Percentiles rank a stretch among this genome's conserved stretches.
Conservation (phyloP, 2,797 vertebrate species). For the Cyclura pinguis region DNA sequence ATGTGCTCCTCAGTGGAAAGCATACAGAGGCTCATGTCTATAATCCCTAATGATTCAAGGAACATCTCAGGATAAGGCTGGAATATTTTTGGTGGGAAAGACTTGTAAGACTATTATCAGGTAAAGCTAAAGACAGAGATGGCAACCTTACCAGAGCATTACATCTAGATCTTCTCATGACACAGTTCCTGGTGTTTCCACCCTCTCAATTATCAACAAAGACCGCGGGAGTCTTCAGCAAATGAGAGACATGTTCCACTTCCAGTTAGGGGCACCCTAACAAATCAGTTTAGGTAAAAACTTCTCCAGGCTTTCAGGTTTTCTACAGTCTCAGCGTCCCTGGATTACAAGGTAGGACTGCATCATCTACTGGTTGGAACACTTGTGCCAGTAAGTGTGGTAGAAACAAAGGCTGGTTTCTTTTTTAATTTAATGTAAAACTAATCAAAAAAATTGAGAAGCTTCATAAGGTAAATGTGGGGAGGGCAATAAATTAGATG, state of each 20-base stretch:
- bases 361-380: no score
- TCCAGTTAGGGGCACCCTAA: neutral
- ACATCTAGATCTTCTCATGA: neutral
- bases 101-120: no score
- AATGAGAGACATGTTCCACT: neutral
- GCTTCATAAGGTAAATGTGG: neutral
- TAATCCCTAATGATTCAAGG: no score
- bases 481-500: neutral
- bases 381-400: neutral
- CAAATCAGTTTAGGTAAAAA: neutral
- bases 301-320: neutral
- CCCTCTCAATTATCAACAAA: neutral
- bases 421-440: neutral
- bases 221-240: neutral
- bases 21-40: no score
- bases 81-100: neutral
- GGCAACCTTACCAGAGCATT: neutral
- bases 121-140: neutral
- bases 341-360: neutral
- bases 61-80: no score
- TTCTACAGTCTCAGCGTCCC: neutral
- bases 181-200: neutral
- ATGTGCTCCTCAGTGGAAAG: no score
- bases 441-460: neutral
- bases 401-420: neutral